These are phyloP conservation scores for Macropus fuliginosus DNA, from an alignment of 2,797 vertebrate genomes.

Conservation along the genomic window DNA sequence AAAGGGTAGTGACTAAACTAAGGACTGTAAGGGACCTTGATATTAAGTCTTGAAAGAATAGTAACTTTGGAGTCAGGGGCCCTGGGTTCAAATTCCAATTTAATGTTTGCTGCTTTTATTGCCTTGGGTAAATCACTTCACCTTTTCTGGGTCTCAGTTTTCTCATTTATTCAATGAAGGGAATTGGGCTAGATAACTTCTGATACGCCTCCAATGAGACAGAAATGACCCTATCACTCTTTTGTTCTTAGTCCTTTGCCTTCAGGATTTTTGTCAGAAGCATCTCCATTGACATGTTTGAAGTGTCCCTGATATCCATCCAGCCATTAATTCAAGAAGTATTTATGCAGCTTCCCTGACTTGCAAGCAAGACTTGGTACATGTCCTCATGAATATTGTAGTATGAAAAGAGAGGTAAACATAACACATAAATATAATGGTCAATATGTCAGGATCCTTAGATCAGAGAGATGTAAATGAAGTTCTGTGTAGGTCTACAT, in stretches of 20 bases:
- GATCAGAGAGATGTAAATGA: too few relatives aligned
- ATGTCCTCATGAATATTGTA: too few relatives aligned
- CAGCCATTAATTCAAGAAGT: background rate
- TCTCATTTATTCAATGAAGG: conserved; percentile 5
- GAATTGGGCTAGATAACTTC: background rate
- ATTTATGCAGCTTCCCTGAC: too few relatives aligned
- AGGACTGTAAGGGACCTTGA: background rate
- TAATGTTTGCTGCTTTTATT: background rate
- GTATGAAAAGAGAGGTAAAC: too few relatives aligned
- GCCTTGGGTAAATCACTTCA: conserved; percentile 16
- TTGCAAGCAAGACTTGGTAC: too few relatives aligned
- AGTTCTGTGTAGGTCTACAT: too few relatives aligned
- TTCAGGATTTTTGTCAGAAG: too few relatives aligned
- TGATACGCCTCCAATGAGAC: background rate
- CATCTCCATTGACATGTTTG: too few relatives aligned
- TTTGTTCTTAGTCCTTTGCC: too few relatives aligned
- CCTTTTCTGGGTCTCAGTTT: background rate
- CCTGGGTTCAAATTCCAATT: background rate
- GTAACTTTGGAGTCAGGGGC: background rate
- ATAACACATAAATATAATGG: too few relatives aligned
- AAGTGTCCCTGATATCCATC: background rate
- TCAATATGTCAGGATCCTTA: too few relatives aligned
- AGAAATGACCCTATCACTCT: too few relatives aligned
- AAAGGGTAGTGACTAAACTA: background rate
- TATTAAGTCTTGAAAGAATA: background rate